phyloP scores from a whole-genome alignment of 2,888 invertebrate species.

The Tyria jacobaeae region DNA sequence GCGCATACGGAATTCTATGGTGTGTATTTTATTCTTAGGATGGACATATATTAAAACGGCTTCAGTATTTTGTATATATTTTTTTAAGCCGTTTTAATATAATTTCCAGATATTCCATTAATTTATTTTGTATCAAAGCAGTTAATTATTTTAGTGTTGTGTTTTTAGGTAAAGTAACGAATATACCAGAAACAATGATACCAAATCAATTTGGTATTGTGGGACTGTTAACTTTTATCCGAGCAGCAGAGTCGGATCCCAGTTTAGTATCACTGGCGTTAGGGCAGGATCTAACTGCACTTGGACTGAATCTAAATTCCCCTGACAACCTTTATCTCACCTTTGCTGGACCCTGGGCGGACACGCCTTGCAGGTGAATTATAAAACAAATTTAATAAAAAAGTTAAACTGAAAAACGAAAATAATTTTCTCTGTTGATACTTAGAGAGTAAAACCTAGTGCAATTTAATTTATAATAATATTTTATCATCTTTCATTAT shows the following conservation, averaged over 20 bases:
- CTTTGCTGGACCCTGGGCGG: conserved; percentile 99
- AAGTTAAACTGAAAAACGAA: neutral
- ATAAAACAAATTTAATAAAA: conserved; percentile 17
- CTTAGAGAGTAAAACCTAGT: neutral
- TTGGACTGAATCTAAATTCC: conserved; percentile 99
- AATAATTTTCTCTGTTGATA: neutral
- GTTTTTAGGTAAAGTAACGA: conserved; percentile 95
- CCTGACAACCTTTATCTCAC: conserved; percentile 99
- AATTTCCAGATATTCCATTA: conserved; percentile 43
- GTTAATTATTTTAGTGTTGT: conserved; percentile 31
- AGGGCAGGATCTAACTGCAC: conserved; percentile 98
- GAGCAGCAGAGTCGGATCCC: conserved; percentile 98
- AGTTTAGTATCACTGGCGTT: conserved; percentile 98
- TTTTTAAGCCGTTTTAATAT: conserved; percentile 54
- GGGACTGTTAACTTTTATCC: conserved; percentile 98
- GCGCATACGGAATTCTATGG: conserved; percentile 78
- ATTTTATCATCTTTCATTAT: neutral
- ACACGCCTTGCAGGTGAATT: conserved; percentile 93
- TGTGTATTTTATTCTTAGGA: conserved; percentile 67
- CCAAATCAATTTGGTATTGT: conserved; percentile 99
- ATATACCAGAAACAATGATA: conserved; percentile 99
- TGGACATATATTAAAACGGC: conserved; percentile 57
- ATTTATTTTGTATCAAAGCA: conserved; percentile 30
- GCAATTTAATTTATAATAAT: neutral
- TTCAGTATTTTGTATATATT: conserved; percentile 26